phyloP scores from a whole-genome alignment of 2,888 invertebrate species.

The Erpobdella octoculata region DNA sequence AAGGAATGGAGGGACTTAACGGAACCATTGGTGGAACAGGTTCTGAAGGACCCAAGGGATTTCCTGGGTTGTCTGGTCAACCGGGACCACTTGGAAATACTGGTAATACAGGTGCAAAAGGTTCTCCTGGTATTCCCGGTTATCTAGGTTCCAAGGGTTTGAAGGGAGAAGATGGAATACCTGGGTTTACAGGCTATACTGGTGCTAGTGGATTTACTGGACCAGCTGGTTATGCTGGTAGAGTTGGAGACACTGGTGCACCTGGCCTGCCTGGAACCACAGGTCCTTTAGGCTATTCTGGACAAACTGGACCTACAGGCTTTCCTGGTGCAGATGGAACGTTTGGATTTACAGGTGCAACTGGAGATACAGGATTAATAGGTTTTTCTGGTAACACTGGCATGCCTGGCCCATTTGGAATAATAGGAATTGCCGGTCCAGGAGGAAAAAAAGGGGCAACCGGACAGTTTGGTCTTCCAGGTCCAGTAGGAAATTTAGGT shows the following conservation, averaged over 20 bases:
- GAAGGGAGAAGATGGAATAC: background rate
- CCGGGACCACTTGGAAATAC: constrained; percentile 2
- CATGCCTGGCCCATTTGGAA: constrained; percentile 10
- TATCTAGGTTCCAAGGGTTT: background rate
- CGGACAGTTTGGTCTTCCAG: background rate
- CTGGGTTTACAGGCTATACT: background rate
- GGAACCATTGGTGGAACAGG: background rate
- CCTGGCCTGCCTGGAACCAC: background rate
- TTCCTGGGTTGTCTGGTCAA: background rate
- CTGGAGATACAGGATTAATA: constrained; percentile 23
- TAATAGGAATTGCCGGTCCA: background rate
- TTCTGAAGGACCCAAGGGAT: background rate
- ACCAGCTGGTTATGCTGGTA: constrained; percentile 3
- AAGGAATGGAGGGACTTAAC: background rate
- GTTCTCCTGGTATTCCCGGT: constrained; percentile 14
- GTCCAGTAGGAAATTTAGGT: background rate
- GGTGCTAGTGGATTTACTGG: constrained; percentile 25
- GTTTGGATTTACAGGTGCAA: constrained; percentile 26
- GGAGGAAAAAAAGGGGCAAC: background rate
- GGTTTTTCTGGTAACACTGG: constrained; percentile 31
- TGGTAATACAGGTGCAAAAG: background rate
- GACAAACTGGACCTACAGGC: constrained; percentile 23
- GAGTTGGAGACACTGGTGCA: constrained; percentile 21
- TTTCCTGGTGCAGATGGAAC: constrained; percentile 22
- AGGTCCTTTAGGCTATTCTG: constrained; percentile 4